Evolutionary conservation across 2,113 vertebrate genomes (phyloP), one percentile per base, ranked within the genome.

Genomic region (Hippopotamus amphibius): DNA sequence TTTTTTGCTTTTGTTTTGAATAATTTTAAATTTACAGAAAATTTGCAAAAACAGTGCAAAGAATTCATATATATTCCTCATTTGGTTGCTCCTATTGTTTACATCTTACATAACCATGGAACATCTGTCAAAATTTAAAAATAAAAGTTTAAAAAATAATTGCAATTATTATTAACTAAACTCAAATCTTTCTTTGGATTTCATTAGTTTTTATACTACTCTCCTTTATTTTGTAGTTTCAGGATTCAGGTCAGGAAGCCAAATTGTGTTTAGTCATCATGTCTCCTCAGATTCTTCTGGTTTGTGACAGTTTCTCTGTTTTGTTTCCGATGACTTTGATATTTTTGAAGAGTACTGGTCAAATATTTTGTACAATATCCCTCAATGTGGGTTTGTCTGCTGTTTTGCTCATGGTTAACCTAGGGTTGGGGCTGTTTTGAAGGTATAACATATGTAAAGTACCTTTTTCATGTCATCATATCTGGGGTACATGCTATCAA

Each of bases 21-120:
- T 80, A 74, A 81, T 86, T 89, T 82, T n/a, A 82, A 68, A 68
- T 37, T 90, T 74, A 63, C 3, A 86, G n/a, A 80, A 80, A 72
- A 92, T 46, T 80, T 74, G 13, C 30, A 61, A 93, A 57, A 24
- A 50, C 22, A 53, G 7, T 80, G 1, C 2, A 59, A 74, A 71
- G 10, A 90, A 95, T 76, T 86, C 22, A 82, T 26, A 84, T 37
- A 24, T 66, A 84, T 5, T 66, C 17, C 9, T 82, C 28, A 13
- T 3, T 19, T 12, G 17, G 19, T 14, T 66, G 7, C 0, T 9
- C 5, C 15, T 81, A 26, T 77, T 57, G 30, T 68, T 71, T 68
- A 5, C 12, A 57, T 61, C 19, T 43, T 72, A 76, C 26, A 43
- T 37, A 71, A 63, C 22, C 17, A 46, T 0, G 8, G 6, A 41